Percentiles rank a stretch among this genome's conserved stretches.
phyloP scores from a whole-genome alignment of 2,797 vertebrate genomes.

The Ambastaia sidthimunki region DNA sequence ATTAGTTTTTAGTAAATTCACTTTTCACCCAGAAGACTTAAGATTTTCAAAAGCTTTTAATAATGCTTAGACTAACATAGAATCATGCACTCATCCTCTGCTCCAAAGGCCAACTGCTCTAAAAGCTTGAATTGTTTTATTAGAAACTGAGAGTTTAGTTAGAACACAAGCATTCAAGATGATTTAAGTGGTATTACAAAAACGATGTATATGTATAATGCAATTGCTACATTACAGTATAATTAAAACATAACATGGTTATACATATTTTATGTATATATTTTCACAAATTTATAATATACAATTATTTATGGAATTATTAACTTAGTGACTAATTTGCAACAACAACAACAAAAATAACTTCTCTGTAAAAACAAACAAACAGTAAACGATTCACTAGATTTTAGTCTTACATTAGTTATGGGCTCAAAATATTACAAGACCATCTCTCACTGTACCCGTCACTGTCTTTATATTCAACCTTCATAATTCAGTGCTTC shows the following conservation, averaged over 20 bases:
- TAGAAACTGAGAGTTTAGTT: conserved; percentile 72
- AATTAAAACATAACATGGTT: conserved; percentile 78
- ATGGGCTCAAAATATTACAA: background rate
- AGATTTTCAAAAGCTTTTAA: conserved; percentile 33
- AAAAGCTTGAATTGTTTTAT: conserved; percentile 63
- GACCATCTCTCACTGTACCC: background rate
- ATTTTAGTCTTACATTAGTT: conserved; percentile 1
- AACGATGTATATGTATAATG: conserved; percentile 61
- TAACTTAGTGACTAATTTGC: conserved; percentile 66
- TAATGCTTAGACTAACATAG: background rate
- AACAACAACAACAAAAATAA: conserved; percentile 32
- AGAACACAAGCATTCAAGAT: conserved; percentile 72
- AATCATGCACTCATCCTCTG: conserved; percentile 70
- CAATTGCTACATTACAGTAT: conserved; percentile 69
- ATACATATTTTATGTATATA: conserved; percentile 60
- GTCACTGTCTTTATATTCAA: background rate
- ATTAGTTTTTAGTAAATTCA: no score
- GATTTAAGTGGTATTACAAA: conserved; percentile 65
- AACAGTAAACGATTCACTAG: background rate
- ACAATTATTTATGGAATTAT: conserved; percentile 69
- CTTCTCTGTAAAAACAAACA: background rate
- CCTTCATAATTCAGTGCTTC: conserved; percentile 5
- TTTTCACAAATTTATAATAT: conserved; percentile 65
- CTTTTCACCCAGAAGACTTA: background rate
- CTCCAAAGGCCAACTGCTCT: conserved; percentile 40